Conservation (phyloP, 2,888 invertebrate species). For the Pachycephus smyrnensis region DNA sequence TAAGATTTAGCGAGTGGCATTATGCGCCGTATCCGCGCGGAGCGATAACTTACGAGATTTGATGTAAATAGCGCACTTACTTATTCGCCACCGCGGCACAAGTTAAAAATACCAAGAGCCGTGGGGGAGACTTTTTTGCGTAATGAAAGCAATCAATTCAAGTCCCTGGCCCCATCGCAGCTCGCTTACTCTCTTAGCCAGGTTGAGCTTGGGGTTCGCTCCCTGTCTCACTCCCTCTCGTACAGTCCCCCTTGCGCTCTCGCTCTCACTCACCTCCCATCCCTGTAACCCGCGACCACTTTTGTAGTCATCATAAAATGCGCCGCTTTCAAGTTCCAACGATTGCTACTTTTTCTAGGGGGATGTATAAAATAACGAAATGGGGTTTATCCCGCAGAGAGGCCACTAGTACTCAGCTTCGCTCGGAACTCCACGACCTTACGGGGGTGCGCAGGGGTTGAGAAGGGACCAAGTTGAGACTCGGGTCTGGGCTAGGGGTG, state of each 20-base stretch:
- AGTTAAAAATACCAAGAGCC: conserved; percentile 58
- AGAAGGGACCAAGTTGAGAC: conserved; percentile 13
- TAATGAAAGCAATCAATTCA: conserved; percentile 67
- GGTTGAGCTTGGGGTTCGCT: conserved; percentile 19
- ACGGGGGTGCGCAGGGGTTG: conserved; percentile 27
- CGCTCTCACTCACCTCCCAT: conserved; percentile 28
- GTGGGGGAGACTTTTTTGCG: conserved; percentile 55
- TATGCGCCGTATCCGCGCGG: conserved; percentile 26
- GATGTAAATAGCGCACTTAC: conserved; percentile 65
- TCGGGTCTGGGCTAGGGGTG: background rate
- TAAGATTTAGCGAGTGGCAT: conserved; percentile 40
- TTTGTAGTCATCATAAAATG: conserved; percentile 57
- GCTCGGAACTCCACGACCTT: background rate
- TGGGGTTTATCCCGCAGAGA: conserved; percentile 38
- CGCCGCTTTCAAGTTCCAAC: conserved; percentile 50
- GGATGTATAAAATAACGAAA: conserved; percentile 49
- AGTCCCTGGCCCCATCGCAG: conserved; percentile 40
- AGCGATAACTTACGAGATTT: conserved; percentile 63
- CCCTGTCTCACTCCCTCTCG: conserved; percentile 31
- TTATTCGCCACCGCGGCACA: conserved; percentile 61
- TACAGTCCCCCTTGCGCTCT: conserved; percentile 22
- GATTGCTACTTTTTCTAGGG: conserved; percentile 46
- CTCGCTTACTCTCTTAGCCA: conserved; percentile 4
- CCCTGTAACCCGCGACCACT: conserved; percentile 49
- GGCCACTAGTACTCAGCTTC: conserved; percentile 2